A percentile compares a stretch with the other conserved stretches of the same genome.
Evolutionary conservation across 2,113 vertebrate genomes (phyloP).

Genomic region (Fregetta grallaria): DNA sequence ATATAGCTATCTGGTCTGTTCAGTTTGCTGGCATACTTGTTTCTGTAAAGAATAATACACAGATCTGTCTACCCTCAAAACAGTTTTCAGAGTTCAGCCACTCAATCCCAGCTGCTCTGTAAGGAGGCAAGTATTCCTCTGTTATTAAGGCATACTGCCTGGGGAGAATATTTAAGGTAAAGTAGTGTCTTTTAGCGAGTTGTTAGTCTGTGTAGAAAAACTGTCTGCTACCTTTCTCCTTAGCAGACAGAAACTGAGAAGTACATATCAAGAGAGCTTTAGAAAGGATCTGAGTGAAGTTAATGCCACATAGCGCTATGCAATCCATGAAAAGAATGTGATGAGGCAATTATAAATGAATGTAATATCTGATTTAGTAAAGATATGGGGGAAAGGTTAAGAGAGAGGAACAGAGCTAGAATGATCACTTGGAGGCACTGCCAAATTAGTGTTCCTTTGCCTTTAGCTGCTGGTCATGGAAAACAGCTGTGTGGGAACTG

Average conservation of each 20-base stretch:
- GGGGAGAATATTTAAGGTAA: neutral
- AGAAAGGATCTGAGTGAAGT: neutral
- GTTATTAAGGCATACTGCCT: neutral
- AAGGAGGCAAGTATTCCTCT: neutral
- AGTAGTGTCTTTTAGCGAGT: neutral
- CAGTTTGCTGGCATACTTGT: neutral
- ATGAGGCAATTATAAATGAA: neutral
- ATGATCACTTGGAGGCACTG: neutral
- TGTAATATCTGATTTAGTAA: neutral
- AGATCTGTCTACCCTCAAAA: neutral
- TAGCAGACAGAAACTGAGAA: neutral
- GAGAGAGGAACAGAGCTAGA: neutral
- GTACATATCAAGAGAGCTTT: neutral
- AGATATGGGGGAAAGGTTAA: neutral
- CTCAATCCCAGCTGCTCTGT: neutral
- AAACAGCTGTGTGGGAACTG: neutral
- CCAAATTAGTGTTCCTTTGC: neutral
- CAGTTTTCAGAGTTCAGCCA: neutral
- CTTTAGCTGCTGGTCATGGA: neutral
- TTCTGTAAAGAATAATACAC: neutral
- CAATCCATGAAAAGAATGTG: neutral
- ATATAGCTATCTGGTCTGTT: neutral
- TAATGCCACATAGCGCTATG: neutral
- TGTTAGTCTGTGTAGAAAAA: neutral
- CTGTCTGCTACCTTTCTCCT: neutral